Evolutionary conservation across 2,888 invertebrate species (phyloP), one percentile per base, ranked within the genome.

Genomic region (Cordilura impudica): DNA sequence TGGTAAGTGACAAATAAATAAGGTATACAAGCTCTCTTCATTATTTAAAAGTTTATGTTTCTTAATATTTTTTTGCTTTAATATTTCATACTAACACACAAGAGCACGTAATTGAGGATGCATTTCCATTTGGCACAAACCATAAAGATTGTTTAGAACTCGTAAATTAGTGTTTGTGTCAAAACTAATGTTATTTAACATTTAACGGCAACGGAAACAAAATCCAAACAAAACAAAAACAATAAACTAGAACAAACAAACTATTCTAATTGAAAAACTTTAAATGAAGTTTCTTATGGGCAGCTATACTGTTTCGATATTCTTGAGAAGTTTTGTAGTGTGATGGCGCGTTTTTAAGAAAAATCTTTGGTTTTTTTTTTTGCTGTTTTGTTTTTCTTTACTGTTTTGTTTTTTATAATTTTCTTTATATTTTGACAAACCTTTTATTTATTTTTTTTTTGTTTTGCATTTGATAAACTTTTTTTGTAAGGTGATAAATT

Each of bases 1-100:
- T 95, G 95, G 95, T 94, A 90, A 88, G 87, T 74, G 3, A n/a
- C 35, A n/a, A 3, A n/a, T n/a, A 12, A 1, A 35, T 14, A 8
- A 12, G 4, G 45, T 29, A 14, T 31, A 21, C 8, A 31, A 67
- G 35, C 10, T 47, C 21, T 49, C 39, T 35, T 49, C 56, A 31
- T 56, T 54, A 74, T 74, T 72, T 69, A 47, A 67, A 47, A n/a
- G 21, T 45, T 49, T 39, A 61, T 23, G 21, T n/a, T 53, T 60
- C 23, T 39, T 4, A 39, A 10, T 35, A 35, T 12, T n/a, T n/a
- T n/a, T 39, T n/a, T n/a, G n/a, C n/a, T n/a, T n/a, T n/a, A n/a
- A n/a, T n/a, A n/a, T n/a, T n/a, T n/a, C 60, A 23, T 16, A 54
- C 7, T 10, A 16, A n/a, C 8, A 8, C 19, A n/a, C 18, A 16